Base-by-base conservation (phyloP, 2,888 invertebrate genomes). In the Tromatobia lineatoria region DNA sequence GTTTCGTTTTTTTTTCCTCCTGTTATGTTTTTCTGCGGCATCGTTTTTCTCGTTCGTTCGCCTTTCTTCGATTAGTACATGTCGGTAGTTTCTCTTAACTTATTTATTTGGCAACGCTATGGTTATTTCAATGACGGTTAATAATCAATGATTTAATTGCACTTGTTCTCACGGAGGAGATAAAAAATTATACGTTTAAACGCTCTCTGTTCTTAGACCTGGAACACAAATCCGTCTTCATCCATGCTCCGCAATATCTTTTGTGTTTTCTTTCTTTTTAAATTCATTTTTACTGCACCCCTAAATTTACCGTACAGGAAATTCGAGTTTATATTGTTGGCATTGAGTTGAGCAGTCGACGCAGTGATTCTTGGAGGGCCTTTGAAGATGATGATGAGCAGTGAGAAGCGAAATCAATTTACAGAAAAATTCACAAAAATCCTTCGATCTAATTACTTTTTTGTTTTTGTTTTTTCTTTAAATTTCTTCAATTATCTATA, bases 61-160 rank as follows among this genome's bases (percentile, higher is more conserved):
- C 18, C 20, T 73, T 73, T 20, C 11, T 61, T 38, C 69, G 47
- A 45, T 59, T 59, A 38, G 23, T 54, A 71, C 71, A 64, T 59
- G 66, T 74, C 20, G 59, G 57, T 73, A 82, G 79, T 52, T 80
- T 64, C 52, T 74, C 81, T 83, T 84, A 86, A 83, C 76, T 82
- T 87, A 86, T 86, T 87, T 88, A 86, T 88, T 88, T 88, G 88
- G 88, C 88, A 88, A 88, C 88, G 86, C 85, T 88, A 87, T 80
- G 67, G 66, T 80, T 85, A 70, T 70, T 75, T 75, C 69, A 80
- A 82, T 75, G 80, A 80, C 71, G 67, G 77, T 82, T 82, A 71
- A 73, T 85, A 79, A 79, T 78, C 66, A 79, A 71, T 80, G 79
- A 81, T 86, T 88, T 88, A 89, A 89, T 89, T 88, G 88, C 88